Percentiles rank a stretch among this genome's conserved stretches.
phyloP scores from a whole-genome alignment of 64 coral and sea anemone species.

The Actinia equina region DNA sequence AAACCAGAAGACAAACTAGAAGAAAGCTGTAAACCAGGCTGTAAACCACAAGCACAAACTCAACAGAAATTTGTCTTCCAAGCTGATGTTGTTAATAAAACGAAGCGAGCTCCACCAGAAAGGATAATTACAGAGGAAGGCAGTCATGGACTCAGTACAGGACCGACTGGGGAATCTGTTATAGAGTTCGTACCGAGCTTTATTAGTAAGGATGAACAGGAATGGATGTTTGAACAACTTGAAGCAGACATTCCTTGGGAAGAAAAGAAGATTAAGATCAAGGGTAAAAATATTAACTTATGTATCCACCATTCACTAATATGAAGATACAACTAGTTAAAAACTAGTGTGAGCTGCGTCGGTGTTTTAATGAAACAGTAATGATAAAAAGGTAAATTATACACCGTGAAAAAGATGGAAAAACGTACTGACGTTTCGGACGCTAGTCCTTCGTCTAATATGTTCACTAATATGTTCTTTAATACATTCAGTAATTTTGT shows the following conservation, averaged over 20 bases:
- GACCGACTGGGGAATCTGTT: slow-evolving; percentile 50
- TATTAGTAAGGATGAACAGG: slow-evolving; percentile 42
- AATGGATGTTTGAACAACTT: slow-evolving; percentile 79
- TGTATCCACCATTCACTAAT: too few species aligned
- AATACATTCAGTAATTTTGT: too few species aligned
- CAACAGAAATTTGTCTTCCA: slow-evolving; percentile 17
- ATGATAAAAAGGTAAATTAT: too few species aligned
- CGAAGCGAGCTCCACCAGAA: slow-evolving; percentile 13
- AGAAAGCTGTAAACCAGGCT: neutral
- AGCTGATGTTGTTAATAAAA: slow-evolving; percentile 16
- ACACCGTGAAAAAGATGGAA: too few species aligned
- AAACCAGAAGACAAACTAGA: neutral
- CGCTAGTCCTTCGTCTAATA: too few species aligned
- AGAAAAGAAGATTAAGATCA: slow-evolving; percentile 61
- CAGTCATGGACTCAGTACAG: slow-evolving; percentile 52
- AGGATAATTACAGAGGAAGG: slow-evolving; percentile 33
- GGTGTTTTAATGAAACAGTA: too few species aligned
- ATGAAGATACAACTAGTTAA: too few species aligned
- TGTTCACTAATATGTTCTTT: too few species aligned
- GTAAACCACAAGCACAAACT: neutral
- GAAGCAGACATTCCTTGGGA: slow-evolving; percentile 67
- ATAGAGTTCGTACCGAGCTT: slow-evolving; percentile 57
- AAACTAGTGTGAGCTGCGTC: too few species aligned
- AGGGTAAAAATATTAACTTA: slow-evolving; percentile 56
- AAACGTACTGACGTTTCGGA: too few species aligned